These are phyloP conservation scores for Psilopsiagon aurifrons DNA, from an alignment of 2,113 vertebrate species.

Conservation along the genomic window DNA sequence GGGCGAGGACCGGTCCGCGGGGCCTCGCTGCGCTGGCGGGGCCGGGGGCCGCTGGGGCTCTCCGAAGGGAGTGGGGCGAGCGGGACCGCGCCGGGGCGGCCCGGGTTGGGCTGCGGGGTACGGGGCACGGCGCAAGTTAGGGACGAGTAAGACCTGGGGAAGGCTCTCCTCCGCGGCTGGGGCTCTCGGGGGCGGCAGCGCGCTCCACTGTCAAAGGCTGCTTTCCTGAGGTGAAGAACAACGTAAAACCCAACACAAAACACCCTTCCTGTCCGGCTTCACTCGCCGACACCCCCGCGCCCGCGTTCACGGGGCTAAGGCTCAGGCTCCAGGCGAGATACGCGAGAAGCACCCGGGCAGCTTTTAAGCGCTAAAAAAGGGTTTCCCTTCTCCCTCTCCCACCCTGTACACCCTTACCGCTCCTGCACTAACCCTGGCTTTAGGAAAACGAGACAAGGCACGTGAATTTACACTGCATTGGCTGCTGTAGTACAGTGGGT, in stretches of 20 bases:
- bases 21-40: too few relatives aligned
- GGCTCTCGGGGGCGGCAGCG: not conserved
- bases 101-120: too few relatives aligned
- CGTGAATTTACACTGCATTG: fast-evolving
- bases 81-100: fast-evolving
- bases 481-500: fast-evolving
- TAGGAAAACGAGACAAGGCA: fast-evolving
- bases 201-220: not conserved
- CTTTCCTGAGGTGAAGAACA: not conserved
- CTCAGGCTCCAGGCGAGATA: fast-evolving
- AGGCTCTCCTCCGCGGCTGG: too few relatives aligned
- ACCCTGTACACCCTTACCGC: fast-evolving
- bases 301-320: not conserved
- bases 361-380: fast-evolving
- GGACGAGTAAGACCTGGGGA: not conserved
- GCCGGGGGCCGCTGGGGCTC: not conserved
- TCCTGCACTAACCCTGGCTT: fast-evolving
- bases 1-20: too few relatives aligned
- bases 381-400: not conserved
- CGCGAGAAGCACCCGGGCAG: fast-evolving
- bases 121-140: not conserved
- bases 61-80: fast-evolving
- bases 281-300: not conserved
- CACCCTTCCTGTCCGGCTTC: not conserved
- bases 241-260: not conserved